These are phyloP conservation scores for Drosophila mercatorum DNA, from an alignment of 2,888 invertebrate genomes.

Conservation along the genomic window DNA sequence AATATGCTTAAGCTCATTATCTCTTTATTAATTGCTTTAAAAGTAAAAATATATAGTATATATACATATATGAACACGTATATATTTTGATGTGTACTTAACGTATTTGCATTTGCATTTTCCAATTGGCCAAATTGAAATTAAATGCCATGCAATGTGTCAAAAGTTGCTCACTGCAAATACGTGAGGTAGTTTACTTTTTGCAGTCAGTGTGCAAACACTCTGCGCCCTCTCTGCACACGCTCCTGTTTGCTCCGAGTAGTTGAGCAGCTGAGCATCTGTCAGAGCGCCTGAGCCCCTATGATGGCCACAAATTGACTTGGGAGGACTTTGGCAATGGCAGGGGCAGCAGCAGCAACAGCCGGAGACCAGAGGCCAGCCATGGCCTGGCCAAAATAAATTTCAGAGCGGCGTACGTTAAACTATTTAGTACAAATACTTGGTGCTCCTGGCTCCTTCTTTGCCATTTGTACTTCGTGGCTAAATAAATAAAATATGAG, in stretches of 20 bases:
- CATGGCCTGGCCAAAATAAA: constrained; percentile 42
- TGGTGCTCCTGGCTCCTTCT: constrained; percentile 25
- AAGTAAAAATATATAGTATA: constrained; percentile 22
- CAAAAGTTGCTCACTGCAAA: constrained; percentile 27
- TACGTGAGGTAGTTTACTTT: constrained; percentile 23
- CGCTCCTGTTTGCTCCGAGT: constrained; percentile 36
- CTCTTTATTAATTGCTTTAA: constrained; percentile 61
- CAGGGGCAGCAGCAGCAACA: background rate
- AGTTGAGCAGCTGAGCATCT: constrained; percentile 34
- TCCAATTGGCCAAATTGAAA: constrained; percentile 50
- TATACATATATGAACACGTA: background rate
- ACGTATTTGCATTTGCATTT: constrained; percentile 23
- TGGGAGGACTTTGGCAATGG: constrained; percentile 40
- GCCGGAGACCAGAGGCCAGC: constrained; percentile 1
- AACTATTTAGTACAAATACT: constrained; percentile 74
- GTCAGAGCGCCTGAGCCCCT: constrained; percentile 14
- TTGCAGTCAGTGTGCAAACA: constrained; percentile 41
- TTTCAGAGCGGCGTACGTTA: constrained; percentile 54
- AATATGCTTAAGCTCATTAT: constrained; percentile 54
- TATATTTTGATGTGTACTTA: background rate
- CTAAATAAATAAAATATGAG: constrained; percentile 72
- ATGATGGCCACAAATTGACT: constrained; percentile 67
- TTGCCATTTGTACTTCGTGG: constrained; percentile 63
- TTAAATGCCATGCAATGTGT: constrained; percentile 56
- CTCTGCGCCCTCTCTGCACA: constrained; percentile 4